Percentiles rank a stretch among this genome's conserved stretches.
Conservation (phyloP, 2,888 invertebrate species). For the Eupeodes latifasciatus region DNA sequence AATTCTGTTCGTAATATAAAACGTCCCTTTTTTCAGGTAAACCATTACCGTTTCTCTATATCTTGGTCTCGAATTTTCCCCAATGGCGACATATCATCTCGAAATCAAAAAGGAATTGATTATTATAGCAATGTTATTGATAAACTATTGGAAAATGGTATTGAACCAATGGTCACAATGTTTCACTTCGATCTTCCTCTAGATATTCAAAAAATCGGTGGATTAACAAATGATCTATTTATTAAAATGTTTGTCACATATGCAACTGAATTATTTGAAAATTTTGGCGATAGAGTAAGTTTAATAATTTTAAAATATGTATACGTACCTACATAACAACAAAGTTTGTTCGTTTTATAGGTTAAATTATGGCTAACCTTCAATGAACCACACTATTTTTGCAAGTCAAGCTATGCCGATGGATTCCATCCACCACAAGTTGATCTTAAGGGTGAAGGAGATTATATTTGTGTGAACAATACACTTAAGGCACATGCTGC, state of each 20-base stretch:
- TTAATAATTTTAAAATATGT: background rate
- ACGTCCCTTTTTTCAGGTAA: slow-evolving; percentile 69
- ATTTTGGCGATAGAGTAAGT: slow-evolving; percentile 84
- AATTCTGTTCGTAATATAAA: background rate
- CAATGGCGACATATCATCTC: slow-evolving; percentile 85
- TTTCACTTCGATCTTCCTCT: slow-evolving; percentile 86
- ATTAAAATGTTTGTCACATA: slow-evolving; percentile 85
- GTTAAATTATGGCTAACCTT: slow-evolving; percentile 67
- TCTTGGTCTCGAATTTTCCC: slow-evolving; percentile 89
- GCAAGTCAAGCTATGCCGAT: slow-evolving; percentile 85
- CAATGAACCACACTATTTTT: slow-evolving; percentile 85
- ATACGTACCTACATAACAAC: background rate
- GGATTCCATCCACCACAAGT: slow-evolving; percentile 81
- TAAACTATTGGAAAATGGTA: slow-evolving; percentile 86
- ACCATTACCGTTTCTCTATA: slow-evolving; percentile 86
- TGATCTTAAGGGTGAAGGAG: slow-evolving; percentile 84
- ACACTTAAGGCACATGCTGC: slow-evolving; percentile 86
- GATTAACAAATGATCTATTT: slow-evolving; percentile 84
- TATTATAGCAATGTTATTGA: slow-evolving; percentile 88
- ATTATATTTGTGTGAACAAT: slow-evolving; percentile 85
- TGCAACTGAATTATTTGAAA: slow-evolving; percentile 83
- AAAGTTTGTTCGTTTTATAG: slow-evolving; percentile 4
- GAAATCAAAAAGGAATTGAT: slow-evolving; percentile 79
- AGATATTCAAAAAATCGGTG: slow-evolving; percentile 85
- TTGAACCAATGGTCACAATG: slow-evolving; percentile 86